phyloP scores from a whole-genome alignment of 2,113 vertebrate genomes.

The Rhagologus leucostigma region DNA sequence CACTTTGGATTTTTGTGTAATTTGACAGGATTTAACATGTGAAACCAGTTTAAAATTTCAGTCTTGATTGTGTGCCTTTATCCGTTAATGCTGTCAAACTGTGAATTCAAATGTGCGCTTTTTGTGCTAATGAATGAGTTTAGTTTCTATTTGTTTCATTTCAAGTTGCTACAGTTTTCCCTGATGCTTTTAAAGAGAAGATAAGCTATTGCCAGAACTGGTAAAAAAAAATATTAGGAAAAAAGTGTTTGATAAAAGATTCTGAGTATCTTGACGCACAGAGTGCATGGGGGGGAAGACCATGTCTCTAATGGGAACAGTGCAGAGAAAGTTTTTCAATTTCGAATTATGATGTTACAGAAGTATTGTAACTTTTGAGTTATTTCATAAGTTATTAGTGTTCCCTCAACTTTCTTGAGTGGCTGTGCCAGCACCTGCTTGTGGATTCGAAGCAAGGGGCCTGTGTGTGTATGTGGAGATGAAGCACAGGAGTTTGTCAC shows the following conservation, averaged over 20 bases:
- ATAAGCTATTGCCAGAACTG: not conserved
- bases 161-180: not conserved
- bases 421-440: not conserved
- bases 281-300: not conserved
- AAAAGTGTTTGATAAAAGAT: not conserved
- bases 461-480: not conserved
- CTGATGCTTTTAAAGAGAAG: not conserved
- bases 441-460: not conserved
- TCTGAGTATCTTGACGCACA: not conserved
- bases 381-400: not conserved
- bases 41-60: not conserved
- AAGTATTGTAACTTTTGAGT: not conserved
- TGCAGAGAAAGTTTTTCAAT: not conserved
- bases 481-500: not conserved
- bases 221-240: not conserved
- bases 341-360: not conserved
- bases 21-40: not conserved
- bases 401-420: not conserved
- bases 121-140: not conserved
- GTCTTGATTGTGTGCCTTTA: not conserved
- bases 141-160: not conserved
- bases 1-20: not conserved
- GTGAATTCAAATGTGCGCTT: not conserved
- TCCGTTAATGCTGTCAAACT: not conserved
- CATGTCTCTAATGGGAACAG: not conserved